Conservation (phyloP, 2,888 invertebrate genomes). For the Drosophila formosana region DNA sequence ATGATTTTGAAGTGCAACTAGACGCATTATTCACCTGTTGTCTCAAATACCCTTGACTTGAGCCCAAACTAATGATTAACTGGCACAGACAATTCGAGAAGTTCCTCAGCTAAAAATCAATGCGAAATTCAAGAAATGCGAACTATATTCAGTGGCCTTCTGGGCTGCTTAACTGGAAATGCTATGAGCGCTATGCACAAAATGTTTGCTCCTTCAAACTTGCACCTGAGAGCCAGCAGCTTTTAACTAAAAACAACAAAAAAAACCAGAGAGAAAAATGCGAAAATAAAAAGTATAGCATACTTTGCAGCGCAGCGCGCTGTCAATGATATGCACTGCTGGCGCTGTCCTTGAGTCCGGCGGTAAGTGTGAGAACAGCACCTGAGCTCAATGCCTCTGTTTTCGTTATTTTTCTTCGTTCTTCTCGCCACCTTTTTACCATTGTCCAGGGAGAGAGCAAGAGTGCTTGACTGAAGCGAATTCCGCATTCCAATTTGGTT, state of each 20-base stretch:
- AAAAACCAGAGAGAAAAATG: constrained; percentile 5
- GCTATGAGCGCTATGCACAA: constrained; percentile 11
- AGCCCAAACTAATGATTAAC: too few relatives aligned
- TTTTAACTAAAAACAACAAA: constrained; percentile 4
- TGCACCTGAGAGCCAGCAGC: constrained; percentile 14
- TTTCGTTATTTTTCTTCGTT: constrained; percentile 1
- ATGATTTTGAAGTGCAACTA: constrained; percentile 1
- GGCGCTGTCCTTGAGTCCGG: constrained; percentile 54
- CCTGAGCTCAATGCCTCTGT: constrained; percentile 66
- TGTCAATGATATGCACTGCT: constrained; percentile 17
- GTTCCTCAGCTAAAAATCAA: not conserved
- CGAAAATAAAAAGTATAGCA: constrained; percentile 18
- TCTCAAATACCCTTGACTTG: too few relatives aligned
- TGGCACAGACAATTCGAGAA: too few relatives aligned
- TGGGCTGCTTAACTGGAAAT: not conserved
- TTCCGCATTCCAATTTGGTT: constrained; percentile 35
- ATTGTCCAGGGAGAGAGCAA: constrained; percentile 51
- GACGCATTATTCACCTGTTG: not conserved
- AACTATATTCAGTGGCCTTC: not conserved
- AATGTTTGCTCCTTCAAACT: constrained; percentile 19
- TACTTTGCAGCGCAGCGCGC: constrained; percentile 17
- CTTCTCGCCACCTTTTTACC: constrained; percentile 25
- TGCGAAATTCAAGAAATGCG: not conserved
- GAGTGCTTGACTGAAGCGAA: constrained; percentile 25
- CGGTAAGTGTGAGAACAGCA: constrained; percentile 63